Conservation (phyloP, 2,797 vertebrate species). For the Zenarchopterus dispar region DNA sequence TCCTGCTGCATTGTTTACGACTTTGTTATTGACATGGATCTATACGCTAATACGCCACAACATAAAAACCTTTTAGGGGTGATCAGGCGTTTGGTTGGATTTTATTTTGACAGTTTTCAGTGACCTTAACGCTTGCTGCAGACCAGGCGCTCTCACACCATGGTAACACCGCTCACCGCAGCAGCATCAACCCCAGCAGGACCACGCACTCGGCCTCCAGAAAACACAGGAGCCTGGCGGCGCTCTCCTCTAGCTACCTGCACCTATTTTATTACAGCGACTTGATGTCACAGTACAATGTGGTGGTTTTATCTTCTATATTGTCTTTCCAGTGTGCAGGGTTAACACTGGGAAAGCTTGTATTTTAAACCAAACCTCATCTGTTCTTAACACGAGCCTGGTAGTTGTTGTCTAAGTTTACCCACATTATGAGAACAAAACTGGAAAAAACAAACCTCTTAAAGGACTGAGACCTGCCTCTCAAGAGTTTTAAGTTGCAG, state of each 20-base stretch:
- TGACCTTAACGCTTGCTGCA: slow-evolving; percentile 1
- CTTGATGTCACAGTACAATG: neutral
- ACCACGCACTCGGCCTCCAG: neutral
- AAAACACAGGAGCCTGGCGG: neutral
- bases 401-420: too few species aligned
- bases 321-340: too few species aligned
- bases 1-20: neutral
- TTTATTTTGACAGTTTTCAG: slow-evolving; percentile 1
- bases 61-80: neutral
- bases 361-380: too few species aligned
- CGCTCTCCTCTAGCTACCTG: neutral
- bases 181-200: slow-evolving; percentile 7
- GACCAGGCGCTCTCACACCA: neutral
- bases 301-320: too few species aligned
- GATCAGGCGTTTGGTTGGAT: slow-evolving; percentile 6
- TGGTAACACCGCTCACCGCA: slow-evolving; percentile 7
- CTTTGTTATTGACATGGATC: slow-evolving; percentile 4
- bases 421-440: too few species aligned
- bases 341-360: too few species aligned
- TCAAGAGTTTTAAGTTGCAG: too few species aligned
- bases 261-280: neutral
- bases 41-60: neutral
- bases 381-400: too few species aligned
- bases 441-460: too few species aligned
- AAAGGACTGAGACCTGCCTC: too few species aligned